Evolutionary conservation across 2,888 invertebrate genomes (phyloP).

Genomic region (Dermolepida albohirtum): DNA sequence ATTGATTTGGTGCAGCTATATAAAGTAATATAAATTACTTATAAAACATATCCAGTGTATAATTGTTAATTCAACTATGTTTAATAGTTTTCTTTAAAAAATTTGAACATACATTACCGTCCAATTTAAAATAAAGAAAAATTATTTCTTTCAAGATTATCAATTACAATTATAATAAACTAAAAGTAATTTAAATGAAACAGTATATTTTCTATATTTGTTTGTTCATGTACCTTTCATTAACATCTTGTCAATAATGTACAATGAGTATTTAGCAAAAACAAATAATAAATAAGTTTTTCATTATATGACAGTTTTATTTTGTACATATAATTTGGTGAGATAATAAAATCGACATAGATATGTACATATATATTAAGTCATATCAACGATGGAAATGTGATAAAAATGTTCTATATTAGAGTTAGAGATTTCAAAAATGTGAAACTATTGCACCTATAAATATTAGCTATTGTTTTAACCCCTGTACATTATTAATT

Average conservation of each 20-base stretch:
- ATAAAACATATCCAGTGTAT: conserved; percentile 44
- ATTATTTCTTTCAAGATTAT: conserved; percentile 41
- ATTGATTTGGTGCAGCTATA: conserved; percentile 41
- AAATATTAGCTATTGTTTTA: conserved; percentile 25
- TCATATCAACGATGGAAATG: conserved; percentile 34
- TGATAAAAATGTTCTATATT: conserved; percentile 28
- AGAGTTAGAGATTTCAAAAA: not conserved
- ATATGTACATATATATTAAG: conserved; percentile 7
- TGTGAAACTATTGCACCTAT: conserved; percentile 20
- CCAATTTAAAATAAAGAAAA: conserved; percentile 46
- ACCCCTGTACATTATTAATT: conserved; percentile 22
- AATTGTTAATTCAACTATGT: conserved; percentile 37
- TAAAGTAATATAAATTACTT: conserved; percentile 31
- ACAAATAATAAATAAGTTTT: conserved; percentile 50
- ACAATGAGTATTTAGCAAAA: conserved; percentile 56
- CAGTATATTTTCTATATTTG: conserved; percentile 46
- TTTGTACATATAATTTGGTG: conserved; percentile 22
- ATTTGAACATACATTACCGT: conserved; percentile 47
- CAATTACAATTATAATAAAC: conserved; percentile 44
- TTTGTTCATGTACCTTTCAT: conserved; percentile 59
- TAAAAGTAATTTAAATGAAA: conserved; percentile 27
- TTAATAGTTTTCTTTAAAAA: conserved; percentile 19
- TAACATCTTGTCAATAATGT: conserved; percentile 61
- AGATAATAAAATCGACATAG: conserved; percentile 19
- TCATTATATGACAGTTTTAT: conserved; percentile 41